These are phyloP conservation scores for Naja naja DNA, from an alignment of 2,113 vertebrate species.

Conservation along the genomic window DNA sequence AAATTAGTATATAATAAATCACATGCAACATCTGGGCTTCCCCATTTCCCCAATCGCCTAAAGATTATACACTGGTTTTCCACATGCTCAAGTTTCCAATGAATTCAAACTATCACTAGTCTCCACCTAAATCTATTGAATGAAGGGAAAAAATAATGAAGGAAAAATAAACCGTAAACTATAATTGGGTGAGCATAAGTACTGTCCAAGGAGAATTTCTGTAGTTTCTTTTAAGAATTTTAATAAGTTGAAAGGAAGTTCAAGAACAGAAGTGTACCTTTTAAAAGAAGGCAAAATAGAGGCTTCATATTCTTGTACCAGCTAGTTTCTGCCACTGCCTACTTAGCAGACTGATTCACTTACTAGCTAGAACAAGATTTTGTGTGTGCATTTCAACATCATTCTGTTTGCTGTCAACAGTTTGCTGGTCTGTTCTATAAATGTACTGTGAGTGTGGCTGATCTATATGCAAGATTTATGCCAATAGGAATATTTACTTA, in stretches of 20 bases:
- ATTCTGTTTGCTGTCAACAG: slow-evolving; percentile 50
- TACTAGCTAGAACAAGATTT: slow-evolving; percentile 52
- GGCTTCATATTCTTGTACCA: slow-evolving; percentile 23
- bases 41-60: neutral
- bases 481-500: neutral
- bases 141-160: neutral
- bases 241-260: neutral
- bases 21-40: neutral
- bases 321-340: slow-evolving; percentile 4
- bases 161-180: neutral
- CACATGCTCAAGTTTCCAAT: neutral
- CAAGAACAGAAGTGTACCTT: slow-evolving; percentile 23
- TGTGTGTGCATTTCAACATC: slow-evolving; percentile 55
- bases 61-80: neutral
- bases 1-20: neutral
- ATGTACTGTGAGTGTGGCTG: neutral
- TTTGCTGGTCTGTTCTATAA: slow-evolving; percentile 41
- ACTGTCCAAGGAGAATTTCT: neutral
- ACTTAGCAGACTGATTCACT: slow-evolving; percentile 18
- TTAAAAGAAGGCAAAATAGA: neutral
- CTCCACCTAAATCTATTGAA: neutral
- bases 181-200: neutral
- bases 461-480: neutral
- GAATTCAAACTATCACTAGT: neutral
- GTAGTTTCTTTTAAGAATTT: neutral